Base-by-base conservation (phyloP, 2,113 vertebrate species). In the Alces alces region DNA sequence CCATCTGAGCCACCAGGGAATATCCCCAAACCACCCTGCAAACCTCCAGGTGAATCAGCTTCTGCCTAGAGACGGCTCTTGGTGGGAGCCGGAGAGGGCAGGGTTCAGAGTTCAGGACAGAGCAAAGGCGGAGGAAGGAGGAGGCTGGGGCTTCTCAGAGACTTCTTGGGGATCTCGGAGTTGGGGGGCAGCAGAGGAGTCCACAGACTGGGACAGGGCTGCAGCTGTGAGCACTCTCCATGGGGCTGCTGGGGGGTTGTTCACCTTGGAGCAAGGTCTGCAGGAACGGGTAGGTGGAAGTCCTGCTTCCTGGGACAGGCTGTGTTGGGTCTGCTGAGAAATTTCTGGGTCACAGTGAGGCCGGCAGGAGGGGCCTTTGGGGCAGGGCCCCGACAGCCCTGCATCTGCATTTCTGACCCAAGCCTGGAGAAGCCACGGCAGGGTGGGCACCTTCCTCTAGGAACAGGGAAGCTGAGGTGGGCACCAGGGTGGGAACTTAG, bases 241-340 rank as follows among this genome's bases (percentile, higher is more conserved):
- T 39, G 10, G n/a, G 19, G n/a, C 66, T 39, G 19, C n/a, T 0
- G 5, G 70, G 19, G 5, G 11, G 6, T 14, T 0, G 3, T 43
- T 76, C 70, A 43, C 39, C 70, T 76, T 76, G 14, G 39, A 55
- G 13, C 7, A 28, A 87, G 76, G 39, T 39, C 13, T 54, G n/a
- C 10, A 43, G 33, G 85, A 33, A 45, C 0, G 5, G 47, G 36
- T 6, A 39, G 54, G n/a, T 15, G 79, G 43, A 60, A 70, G 39
- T 14, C 19, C 30, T 58, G 55, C 58, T 28, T 52, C 30, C 76
- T 11, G 57, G 50, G 12, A 3, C 11, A 23, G 19, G 45, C 78
- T 79, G 25, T 14, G 11, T 30, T 64, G 6, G 4, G 25, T 16
- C 27, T 16, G 13, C 39, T 66, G 28, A 78, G n/a, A 25, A 83